A percentile compares a stretch with the other conserved stretches of the same genome.
phyloP scores from a whole-genome alignment of 2,797 vertebrate genomes.

The Semotilus atromaculatus region DNA sequence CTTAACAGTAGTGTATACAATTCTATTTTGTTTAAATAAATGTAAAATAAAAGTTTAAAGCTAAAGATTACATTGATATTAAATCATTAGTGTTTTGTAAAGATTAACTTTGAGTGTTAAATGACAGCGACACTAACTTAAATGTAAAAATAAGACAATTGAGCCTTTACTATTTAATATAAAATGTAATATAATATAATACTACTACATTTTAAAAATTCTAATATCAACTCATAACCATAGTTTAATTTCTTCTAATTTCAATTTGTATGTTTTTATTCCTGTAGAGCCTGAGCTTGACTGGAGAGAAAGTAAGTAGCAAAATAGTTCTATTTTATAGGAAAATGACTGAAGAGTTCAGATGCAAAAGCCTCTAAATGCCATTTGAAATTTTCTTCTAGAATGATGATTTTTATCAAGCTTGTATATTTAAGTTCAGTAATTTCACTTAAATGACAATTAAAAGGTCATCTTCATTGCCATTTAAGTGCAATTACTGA shows the following conservation, averaged over 20 bases:
- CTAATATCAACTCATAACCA: neutral
- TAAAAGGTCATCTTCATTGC: too few species aligned
- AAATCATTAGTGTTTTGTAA: neutral
- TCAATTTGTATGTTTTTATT: neutral
- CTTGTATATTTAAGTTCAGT: too few species aligned
- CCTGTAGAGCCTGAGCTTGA: slow-evolving; percentile 54
- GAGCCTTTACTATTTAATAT: neutral
- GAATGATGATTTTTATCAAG: too few species aligned
- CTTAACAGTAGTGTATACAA: neutral
- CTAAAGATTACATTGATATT: neutral
- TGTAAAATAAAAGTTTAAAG: neutral
- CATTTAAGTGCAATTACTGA: too few species aligned
- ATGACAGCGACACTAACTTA: neutral
- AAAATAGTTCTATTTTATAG: neutral
- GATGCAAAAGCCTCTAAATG: too few species aligned
- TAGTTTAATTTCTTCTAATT: neutral
- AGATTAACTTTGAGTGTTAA: neutral
- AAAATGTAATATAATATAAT: neutral
- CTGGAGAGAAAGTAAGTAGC: slow-evolving; percentile 59
- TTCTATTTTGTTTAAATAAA: neutral
- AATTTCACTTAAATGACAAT: too few species aligned
- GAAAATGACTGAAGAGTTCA: too few species aligned
- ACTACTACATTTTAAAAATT: neutral
- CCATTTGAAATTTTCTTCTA: too few species aligned
- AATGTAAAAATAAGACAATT: neutral